Evolutionary conservation across 2,888 invertebrate genomes (phyloP).

Genomic region (Reticulitermes lucifugus): DNA sequence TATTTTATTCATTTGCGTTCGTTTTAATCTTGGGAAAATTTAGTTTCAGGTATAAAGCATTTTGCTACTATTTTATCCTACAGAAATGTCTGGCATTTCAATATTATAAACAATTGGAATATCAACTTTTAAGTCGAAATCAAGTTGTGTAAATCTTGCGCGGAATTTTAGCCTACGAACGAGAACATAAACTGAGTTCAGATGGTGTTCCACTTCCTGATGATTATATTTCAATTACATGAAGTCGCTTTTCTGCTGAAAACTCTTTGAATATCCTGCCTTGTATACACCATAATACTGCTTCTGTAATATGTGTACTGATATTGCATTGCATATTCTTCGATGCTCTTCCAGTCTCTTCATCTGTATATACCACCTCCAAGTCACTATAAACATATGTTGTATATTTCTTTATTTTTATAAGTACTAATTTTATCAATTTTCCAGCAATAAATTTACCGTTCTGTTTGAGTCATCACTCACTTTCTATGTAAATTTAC

Average conservation of each 20-base stretch:
- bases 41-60: background rate
- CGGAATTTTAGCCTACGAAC: conserved; percentile 20
- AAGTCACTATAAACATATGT: too few species aligned
- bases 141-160: conserved; percentile 6
- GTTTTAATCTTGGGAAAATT: background rate
- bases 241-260: background rate
- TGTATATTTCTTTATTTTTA: too few species aligned
- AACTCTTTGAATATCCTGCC: background rate
- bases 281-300: background rate
- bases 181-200: background rate
- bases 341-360: too few species aligned
- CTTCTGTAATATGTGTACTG: background rate
- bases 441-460: too few species aligned
- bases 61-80: background rate
- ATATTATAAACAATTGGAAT: background rate
- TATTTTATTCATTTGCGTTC: too few species aligned
- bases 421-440: too few species aligned
- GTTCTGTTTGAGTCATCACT: too few species aligned
- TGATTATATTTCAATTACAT: background rate
- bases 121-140: background rate
- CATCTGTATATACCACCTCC: too few species aligned
- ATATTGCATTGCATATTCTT: background rate
- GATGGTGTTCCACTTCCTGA: background rate
- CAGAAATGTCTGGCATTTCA: background rate
- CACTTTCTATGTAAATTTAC: too few species aligned